Conservation (phyloP, 1,140 invertebrate species). For the Anastrepha ludens region DNA sequence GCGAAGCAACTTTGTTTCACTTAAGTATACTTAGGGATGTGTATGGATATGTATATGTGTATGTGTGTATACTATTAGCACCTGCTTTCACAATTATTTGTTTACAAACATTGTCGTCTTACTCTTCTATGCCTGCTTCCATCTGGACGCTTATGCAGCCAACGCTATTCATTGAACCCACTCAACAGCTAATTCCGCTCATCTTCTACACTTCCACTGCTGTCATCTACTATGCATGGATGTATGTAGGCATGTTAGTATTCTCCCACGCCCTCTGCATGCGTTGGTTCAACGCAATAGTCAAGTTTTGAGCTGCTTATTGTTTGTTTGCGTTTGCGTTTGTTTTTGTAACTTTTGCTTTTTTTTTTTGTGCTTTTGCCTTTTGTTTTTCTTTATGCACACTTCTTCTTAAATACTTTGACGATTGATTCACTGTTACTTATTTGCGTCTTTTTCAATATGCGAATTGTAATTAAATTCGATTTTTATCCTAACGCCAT, state of each 20-base stretch:
- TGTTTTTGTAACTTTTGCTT: background rate
- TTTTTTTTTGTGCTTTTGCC: background rate
- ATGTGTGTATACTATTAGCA: background rate
- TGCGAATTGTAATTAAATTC: background rate
- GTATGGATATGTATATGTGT: background rate
- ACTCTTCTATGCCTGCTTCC: background rate
- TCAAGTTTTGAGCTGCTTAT: background rate
- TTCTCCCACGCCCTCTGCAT: background rate
- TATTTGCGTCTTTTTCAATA: background rate
- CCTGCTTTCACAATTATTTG: background rate
- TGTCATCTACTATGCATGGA: no score
- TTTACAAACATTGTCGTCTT: background rate
- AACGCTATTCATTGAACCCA: constrained; percentile 8
- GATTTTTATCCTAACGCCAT: background rate
- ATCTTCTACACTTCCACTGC: background rate
- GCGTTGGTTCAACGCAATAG: background rate
- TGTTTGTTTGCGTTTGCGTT: background rate
- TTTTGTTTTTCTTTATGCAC: background rate
- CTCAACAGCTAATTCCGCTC: background rate
- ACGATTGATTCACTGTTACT: background rate
- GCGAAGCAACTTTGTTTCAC: no score
- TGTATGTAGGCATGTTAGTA: background rate
- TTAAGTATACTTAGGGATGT: background rate
- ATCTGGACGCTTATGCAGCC: background rate
- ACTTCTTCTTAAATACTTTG: background rate